These are phyloP conservation scores for Aleiodes alternator DNA, from an alignment of 2,888 invertebrate species.

Conservation along the genomic window DNA sequence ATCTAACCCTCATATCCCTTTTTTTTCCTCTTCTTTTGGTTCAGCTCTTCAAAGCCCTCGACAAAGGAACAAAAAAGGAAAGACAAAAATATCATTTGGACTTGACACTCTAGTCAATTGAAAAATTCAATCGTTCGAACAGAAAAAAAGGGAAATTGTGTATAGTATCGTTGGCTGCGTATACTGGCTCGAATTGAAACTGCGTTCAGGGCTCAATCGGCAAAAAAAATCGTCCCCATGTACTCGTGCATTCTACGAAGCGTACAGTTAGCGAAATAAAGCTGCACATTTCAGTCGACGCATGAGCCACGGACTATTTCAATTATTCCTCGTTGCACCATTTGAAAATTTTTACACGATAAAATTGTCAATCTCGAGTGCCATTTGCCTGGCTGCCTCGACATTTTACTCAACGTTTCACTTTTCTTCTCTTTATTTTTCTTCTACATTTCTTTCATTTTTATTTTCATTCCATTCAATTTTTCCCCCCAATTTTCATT, in stretches of 20 bases:
- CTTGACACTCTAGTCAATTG: constrained; percentile 27
- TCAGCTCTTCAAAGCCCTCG: constrained; percentile 8
- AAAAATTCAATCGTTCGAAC: constrained; percentile 27
- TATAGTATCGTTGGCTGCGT: constrained; percentile 17
- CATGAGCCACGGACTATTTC: constrained; percentile 20
- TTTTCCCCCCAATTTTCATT: constrained; percentile 18
- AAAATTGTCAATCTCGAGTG: constrained; percentile 27
- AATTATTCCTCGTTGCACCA: constrained; percentile 23
- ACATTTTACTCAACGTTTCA: constrained; percentile 16
- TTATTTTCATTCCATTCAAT: not conserved
- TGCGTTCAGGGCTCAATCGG: not conserved
- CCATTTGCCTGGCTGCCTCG: constrained; percentile 28
- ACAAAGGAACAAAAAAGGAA: not conserved
- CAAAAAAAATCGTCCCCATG: constrained; percentile 14
- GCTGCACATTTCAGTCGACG: constrained; percentile 28
- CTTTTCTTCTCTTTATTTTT: not conserved
- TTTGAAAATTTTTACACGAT: constrained; percentile 27
- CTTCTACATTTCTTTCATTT: not conserved
- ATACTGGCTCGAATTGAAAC: constrained; percentile 12
- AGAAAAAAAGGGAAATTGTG: constrained; percentile 7
- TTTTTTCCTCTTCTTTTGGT: not conserved
- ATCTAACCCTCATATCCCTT: not conserved
- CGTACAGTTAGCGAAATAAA: constrained; percentile 26
- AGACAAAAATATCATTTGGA: constrained; percentile 24
- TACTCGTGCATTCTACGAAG: constrained; percentile 24